A percentile compares a stretch with the other conserved stretches of the same genome.
phyloP scores from a whole-genome alignment of 2,888 invertebrate genomes.

The Apodemia duryi region DNA sequence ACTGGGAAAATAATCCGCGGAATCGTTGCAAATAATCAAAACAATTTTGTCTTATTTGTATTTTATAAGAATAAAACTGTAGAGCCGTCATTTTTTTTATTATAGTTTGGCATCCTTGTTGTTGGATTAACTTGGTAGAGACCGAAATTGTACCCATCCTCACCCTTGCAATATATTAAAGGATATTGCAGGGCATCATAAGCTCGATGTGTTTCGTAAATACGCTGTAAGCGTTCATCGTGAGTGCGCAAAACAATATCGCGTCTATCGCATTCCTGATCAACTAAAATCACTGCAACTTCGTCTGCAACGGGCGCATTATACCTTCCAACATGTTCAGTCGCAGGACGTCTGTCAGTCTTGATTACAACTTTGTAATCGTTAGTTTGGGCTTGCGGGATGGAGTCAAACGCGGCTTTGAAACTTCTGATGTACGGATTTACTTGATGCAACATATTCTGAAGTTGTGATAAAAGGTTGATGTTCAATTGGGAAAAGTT shows the following conservation, averaged over 20 bases:
- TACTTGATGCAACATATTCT: constrained; percentile 32
- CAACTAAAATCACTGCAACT: constrained; percentile 30
- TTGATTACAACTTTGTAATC: too few species aligned
- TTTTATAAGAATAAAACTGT: too few species aligned
- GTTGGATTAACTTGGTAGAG: too few species aligned
- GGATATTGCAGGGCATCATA: constrained; percentile 35
- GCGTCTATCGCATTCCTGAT: constrained; percentile 27
- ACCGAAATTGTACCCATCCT: too few species aligned
- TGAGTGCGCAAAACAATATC: constrained; percentile 28
- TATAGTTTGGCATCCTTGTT: too few species aligned
- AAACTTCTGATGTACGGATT: constrained; percentile 26
- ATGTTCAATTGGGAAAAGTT: constrained; percentile 26
- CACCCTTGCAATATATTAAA: constrained; percentile 21
- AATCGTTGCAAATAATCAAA: too few species aligned
- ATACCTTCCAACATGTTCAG: too few species aligned
- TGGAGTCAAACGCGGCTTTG: constrained; percentile 19
- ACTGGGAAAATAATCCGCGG: too few species aligned
- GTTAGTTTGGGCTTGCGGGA: too few species aligned
- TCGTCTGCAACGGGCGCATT: constrained; percentile 22
- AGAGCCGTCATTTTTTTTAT: too few species aligned
- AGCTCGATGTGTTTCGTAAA: constrained; percentile 28
- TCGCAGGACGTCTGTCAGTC: too few species aligned
- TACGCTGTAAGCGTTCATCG: constrained; percentile 24
- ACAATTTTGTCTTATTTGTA: too few species aligned
- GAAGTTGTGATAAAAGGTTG: constrained; percentile 30